Conservation (phyloP, 2,113 vertebrate species). For the Hypanus sabinus region DNA sequence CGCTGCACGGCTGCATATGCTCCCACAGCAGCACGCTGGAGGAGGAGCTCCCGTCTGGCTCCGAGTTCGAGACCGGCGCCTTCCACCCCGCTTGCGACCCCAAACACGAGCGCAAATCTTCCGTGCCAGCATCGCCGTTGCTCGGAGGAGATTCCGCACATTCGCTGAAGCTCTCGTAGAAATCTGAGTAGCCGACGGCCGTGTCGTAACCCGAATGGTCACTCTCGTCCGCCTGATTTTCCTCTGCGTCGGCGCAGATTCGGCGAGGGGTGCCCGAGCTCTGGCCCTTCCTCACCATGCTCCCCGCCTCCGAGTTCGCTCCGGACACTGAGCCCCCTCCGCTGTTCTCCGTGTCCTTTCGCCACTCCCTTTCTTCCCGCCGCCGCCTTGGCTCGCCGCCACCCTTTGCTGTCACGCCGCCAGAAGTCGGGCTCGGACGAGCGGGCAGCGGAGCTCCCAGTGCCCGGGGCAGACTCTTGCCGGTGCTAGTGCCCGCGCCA, state of each 20-base stretch:
- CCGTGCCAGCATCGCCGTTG: not conserved
- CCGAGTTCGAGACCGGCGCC: not conserved
- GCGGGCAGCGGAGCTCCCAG: not conserved
- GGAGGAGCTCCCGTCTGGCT: no score
- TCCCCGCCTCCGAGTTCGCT: not conserved
- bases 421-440: not conserved
- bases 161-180: not conserved
- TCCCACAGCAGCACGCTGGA: not conserved
- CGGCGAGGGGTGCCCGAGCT: not conserved
- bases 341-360: not conserved
- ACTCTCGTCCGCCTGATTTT: not conserved
- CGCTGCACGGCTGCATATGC: not conserved
- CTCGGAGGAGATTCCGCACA: not conserved
- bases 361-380: not conserved
- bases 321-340: not conserved
- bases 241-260: not conserved
- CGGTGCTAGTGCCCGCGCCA: no score
- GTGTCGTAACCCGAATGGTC: not conserved
- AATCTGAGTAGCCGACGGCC: not conserved
- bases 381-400: conserved; percentile 39
- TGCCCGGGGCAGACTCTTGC: no score
- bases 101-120: not conserved
- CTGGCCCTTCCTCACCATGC: not conserved
- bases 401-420: not conserved
- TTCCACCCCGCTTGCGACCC: not conserved